These are phyloP conservation scores for Catalaphyllia jardinei DNA, from an alignment of 64 coral and sea anemone species.

Conservation along the genomic window DNA sequence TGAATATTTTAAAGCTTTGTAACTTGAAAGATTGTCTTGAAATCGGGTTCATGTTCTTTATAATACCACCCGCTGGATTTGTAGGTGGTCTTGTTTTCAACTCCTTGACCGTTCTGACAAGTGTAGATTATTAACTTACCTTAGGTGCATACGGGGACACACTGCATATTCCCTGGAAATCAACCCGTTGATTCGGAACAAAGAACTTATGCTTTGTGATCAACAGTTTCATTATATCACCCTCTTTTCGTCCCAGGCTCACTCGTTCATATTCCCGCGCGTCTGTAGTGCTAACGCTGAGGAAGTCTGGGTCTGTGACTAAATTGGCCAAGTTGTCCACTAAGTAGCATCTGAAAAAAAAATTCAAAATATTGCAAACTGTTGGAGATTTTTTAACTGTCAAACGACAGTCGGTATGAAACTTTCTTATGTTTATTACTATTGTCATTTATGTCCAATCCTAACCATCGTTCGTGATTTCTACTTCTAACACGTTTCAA, in stretches of 20 bases:
- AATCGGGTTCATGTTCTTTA: no score
- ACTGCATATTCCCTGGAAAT: constrained; percentile 96
- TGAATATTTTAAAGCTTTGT: no score
- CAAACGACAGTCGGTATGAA: no score
- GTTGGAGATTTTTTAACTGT: neutral
- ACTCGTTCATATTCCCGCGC: constrained; percentile 97
- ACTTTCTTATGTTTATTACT: no score
- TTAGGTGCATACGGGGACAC: constrained; percentile 96
- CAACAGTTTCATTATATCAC: constrained; percentile 94
- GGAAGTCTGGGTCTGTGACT: constrained; percentile 94
- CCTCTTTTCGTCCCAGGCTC: constrained; percentile 97
- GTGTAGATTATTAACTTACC: constrained; percentile 25
- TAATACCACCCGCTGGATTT: no score
- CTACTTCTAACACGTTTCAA: no score
- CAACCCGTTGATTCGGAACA: constrained; percentile 72
- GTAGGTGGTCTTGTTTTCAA: no score
- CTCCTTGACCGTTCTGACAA: no score
- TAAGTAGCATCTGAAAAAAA: constrained; percentile 78
- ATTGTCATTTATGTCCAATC: no score
- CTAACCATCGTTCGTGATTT: no score
- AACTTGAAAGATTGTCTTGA: no score
- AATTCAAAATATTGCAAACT: neutral
- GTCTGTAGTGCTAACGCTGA: constrained; percentile 90
- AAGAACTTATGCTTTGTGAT: constrained; percentile 84
- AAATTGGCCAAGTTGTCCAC: constrained; percentile 97